Conservation (phyloP, 1,140 invertebrate species). For the Epicauta chinensis region DNA sequence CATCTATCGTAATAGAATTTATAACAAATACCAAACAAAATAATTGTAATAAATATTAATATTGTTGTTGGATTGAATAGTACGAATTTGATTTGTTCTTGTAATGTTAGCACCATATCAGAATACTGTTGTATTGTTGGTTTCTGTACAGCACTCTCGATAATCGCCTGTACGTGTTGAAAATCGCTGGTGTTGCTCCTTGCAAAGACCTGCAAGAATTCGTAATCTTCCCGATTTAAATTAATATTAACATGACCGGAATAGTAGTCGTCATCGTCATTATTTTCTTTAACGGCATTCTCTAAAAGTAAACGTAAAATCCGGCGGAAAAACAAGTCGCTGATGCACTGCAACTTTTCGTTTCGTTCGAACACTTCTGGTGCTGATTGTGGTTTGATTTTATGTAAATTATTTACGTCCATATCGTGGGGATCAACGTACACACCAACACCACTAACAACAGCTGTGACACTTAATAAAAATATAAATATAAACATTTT, state of each 20-base stretch:
- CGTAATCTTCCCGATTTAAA: not conserved
- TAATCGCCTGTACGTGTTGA: not conserved
- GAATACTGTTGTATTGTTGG: not conserved
- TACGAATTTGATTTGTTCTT: conserved; percentile 1
- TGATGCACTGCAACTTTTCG: not conserved
- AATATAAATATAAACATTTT: no score
- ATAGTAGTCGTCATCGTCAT: not conserved
- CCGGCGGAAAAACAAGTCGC: not conserved
- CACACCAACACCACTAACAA: no score
- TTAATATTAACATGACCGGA: conserved; percentile 8
- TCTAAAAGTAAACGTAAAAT: conserved; percentile 5
- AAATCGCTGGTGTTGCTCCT: no score
- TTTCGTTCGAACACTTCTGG: not conserved
- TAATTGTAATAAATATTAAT: no score
- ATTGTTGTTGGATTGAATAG: conserved; percentile 6
- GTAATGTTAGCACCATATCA: not conserved
- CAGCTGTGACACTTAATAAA: no score
- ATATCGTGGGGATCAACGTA: conserved; percentile 15
- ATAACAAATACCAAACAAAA: no score
- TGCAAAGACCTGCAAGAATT: no score
- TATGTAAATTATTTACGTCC: conserved; percentile 1
- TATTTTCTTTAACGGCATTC: conserved; percentile 3
- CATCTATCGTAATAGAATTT: no score
- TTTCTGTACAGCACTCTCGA: conserved; percentile 8
- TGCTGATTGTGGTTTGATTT: not conserved